phyloP scores from a whole-genome alignment of 2,888 invertebrate species.

The Galeruca laticollis region DNA sequence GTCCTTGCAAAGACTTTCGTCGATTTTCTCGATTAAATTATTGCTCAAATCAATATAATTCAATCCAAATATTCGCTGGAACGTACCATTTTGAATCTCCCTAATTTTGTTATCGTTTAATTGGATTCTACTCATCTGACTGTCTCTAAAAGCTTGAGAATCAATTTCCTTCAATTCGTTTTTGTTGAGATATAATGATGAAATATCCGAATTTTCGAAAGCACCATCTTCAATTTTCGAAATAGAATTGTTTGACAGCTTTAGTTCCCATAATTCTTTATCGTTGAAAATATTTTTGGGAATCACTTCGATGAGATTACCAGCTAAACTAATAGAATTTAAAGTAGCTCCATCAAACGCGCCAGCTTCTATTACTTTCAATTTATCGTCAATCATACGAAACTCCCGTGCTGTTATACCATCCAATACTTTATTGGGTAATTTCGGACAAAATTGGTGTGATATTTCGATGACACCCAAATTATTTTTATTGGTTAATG shows the following conservation, averaged over 20 bases:
- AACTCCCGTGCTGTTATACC: not conserved
- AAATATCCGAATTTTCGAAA: not conserved
- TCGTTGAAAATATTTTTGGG: not conserved
- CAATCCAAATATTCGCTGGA: not conserved
- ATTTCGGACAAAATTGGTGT: not conserved
- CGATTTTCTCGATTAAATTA: not conserved
- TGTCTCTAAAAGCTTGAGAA: not conserved
- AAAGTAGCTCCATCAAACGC: not conserved
- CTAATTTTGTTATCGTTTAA: not conserved
- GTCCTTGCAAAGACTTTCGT: too few species aligned
- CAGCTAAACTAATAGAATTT: too few species aligned
- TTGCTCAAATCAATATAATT: not conserved
- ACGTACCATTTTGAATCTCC: not conserved
- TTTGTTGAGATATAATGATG: not conserved
- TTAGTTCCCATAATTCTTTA: not conserved
- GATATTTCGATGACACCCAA: not conserved
- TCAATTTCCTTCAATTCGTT: not conserved
- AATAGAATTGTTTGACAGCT: not conserved
- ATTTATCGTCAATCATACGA: not conserved
- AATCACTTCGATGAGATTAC: too few species aligned
- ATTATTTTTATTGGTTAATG: not conserved
- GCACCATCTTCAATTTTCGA: constrained; percentile 1
- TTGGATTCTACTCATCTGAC: not conserved
- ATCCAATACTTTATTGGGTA: not conserved
- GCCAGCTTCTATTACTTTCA: not conserved